Conservation (phyloP, 2,113 vertebrate species). For the Cryptoleucopteryx plumbea region DNA sequence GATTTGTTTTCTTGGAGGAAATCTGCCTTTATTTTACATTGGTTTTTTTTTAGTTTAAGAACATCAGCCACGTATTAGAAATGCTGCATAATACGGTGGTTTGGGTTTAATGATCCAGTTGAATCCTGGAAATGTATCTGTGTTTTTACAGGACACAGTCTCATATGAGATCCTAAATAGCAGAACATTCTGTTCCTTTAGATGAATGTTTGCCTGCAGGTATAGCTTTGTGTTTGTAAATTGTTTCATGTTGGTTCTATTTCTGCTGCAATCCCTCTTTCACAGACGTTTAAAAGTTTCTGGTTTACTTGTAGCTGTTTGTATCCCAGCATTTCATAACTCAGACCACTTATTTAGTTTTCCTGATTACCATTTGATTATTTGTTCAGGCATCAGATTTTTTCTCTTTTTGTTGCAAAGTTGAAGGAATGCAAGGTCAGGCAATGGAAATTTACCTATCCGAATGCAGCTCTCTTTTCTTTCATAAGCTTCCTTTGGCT, state of each 20-base stretch:
- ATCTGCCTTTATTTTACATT: slow-evolving; percentile 26
- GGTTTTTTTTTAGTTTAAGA: not conserved
- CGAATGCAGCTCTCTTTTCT: slow-evolving; percentile 21
- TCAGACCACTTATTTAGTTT: slow-evolving; percentile 8
- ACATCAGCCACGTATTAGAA: not conserved
- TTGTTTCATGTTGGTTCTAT: slow-evolving; percentile 3
- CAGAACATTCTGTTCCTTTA: not conserved
- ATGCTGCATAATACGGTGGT: not conserved
- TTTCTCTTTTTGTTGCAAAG: not conserved
- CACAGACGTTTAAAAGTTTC: not conserved
- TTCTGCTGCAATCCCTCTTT: slow-evolving; percentile 4
- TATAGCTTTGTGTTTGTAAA: slow-evolving; percentile 19
- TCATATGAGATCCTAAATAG: not conserved
- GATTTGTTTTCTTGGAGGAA: slow-evolving; percentile 39
- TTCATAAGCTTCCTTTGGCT: slow-evolving; percentile 53
- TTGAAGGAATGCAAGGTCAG: slow-evolving; percentile 23
- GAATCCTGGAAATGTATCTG: not conserved
- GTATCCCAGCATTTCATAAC: not conserved
- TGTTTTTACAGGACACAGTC: slow-evolving; percentile 9
- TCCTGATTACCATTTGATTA: slow-evolving; percentile 30
- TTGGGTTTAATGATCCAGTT: not conserved
- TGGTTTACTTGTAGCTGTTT: slow-evolving; percentile 39
- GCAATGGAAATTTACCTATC: slow-evolving; percentile 42
- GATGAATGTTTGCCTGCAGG: slow-evolving; percentile 40
- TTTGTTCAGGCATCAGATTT: slow-evolving; percentile 17